Evolutionary conservation across 2,113 vertebrate species (phyloP).

Genomic region (Vimba vimba): DNA sequence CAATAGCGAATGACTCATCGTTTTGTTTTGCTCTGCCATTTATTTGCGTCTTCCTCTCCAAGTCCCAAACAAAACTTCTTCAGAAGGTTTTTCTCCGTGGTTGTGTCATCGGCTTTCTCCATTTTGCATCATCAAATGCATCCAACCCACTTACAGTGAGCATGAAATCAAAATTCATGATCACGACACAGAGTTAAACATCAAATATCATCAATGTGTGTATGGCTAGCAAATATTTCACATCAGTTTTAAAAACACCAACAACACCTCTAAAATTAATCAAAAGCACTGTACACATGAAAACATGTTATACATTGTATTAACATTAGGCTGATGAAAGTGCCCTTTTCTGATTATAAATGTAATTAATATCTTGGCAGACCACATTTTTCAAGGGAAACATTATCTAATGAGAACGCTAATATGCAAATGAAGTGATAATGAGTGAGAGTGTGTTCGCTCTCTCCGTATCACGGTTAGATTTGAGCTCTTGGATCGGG

Average conservation of each 20-base stretch:
- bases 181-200: background rate
- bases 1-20: slow-evolving; percentile 4
- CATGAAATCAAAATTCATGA: background rate
- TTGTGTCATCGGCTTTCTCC: background rate
- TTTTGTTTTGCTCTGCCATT: background rate
- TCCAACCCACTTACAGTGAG: slow-evolving; percentile 37
- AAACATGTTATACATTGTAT: background rate
- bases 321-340: background rate
- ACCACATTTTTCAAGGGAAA: background rate
- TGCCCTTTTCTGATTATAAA: background rate
- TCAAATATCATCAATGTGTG: background rate
- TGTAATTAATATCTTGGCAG: background rate
- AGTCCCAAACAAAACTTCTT: background rate
- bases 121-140: slow-evolving; percentile 1
- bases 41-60: too few relatives aligned
- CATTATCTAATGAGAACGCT: background rate
- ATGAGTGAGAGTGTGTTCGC: background rate
- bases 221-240: background rate
- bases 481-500: background rate
- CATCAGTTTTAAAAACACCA: background rate
- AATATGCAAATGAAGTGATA: background rate
- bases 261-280: background rate
- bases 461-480: background rate
- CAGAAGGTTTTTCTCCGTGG: background rate
- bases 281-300: background rate